Evolutionary conservation across 2,113 vertebrate genomes (phyloP), one percentile per base, ranked within the genome.

Genomic region (Capricornis sumatraensis): DNA sequence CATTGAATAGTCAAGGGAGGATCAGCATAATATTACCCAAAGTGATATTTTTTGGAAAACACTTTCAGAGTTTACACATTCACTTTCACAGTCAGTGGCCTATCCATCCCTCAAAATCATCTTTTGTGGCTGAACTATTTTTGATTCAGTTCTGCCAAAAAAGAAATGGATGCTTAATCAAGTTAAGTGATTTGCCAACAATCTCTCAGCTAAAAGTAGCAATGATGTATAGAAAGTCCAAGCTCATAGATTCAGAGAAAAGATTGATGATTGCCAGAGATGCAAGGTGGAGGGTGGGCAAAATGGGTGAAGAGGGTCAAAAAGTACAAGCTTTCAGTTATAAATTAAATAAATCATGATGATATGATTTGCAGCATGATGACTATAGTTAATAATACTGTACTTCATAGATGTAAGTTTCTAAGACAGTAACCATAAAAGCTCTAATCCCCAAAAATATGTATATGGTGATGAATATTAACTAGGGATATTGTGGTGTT

Each of bases 51-150:
- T 74, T 30, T 40, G 5, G 30, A 71, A 87, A 40, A 52, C 2
- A 9, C 17, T 43, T 8, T 50, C 1, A 45, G 58, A 5, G 1
- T 87, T 92, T 16, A 15, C 2, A 47, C 30, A 2, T 0, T 2
- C 6, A 12, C 3, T 17, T 89, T 88, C 71, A 25, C 3, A 4
- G 0, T 8, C 30, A 25, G 58, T 36, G 87, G 1, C 11, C 71
- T 14, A 9, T 33, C 30, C 4, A 1, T 27, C 52, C 30, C n/a
- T 87, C 55, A 45, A 15, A 53, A 30, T 67, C 15, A 7, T 28
- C 25, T 15, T 47, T 45, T 33, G 19, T 11, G 19, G 3, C 6
- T 33, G 10, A 14, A 40, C 5, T 27, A 13, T 23, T 40, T 58
- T n/a, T 43, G n/a, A 53, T 45, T 12, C 2, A 33, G 2, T 62